A percentile compares a stretch with the other conserved stretches of the same genome.
Evolutionary conservation across 2,113 vertebrate species (phyloP).

Genomic region (Apodemus speciosus): DNA sequence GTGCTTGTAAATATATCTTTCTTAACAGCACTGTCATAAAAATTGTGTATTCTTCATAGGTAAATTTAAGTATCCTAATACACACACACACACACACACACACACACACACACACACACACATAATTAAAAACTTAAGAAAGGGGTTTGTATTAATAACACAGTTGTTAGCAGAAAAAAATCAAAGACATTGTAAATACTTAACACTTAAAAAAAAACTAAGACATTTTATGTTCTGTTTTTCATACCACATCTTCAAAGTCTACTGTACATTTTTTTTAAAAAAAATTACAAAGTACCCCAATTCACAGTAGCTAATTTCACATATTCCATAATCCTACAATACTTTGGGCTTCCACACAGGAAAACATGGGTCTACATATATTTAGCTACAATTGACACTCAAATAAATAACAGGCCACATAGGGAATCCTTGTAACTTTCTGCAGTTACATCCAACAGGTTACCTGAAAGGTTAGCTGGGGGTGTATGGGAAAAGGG

Average conservation of each 20-base stretch:
- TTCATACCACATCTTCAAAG: neutral
- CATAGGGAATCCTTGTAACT: neutral
- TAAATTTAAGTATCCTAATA: constrained; percentile 26
- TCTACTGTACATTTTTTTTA: neutral
- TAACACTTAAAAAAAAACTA: neutral
- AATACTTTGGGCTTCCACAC: neutral
- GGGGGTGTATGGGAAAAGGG: too few relatives aligned
- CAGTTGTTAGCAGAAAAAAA: neutral
- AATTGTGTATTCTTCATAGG: neutral
- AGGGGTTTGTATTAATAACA: neutral
- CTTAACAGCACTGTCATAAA: neutral
- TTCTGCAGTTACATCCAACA: too few relatives aligned
- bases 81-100: too few relatives aligned
- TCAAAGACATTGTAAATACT: neutral
- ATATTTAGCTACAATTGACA: neutral
- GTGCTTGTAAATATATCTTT: neutral
- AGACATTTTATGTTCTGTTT: constrained; percentile 3
- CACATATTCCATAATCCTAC: neutral
- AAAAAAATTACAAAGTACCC: neutral
- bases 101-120: too few relatives aligned
- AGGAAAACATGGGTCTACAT: neutral
- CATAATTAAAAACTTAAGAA: neutral
- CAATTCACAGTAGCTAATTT: neutral
- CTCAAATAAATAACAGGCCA: neutral
- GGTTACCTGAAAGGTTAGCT: too few relatives aligned